Evolutionary conservation across 2,797 vertebrate genomes (phyloP), one percentile per base, ranked within the genome.

Genomic region (Fundulus diaphanus): DNA sequence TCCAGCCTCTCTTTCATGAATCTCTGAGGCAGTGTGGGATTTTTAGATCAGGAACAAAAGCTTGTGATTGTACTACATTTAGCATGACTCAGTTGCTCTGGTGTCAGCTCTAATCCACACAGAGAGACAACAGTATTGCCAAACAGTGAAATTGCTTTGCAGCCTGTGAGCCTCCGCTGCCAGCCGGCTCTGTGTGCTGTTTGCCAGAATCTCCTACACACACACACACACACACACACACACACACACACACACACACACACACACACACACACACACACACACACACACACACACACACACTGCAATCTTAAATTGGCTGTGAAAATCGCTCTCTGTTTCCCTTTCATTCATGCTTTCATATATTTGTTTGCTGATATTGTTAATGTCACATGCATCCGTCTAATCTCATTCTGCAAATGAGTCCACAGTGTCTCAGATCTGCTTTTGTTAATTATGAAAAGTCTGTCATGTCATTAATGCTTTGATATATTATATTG

Each of bases 61-160:
- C 87, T 83, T 87, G 89, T 92, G 92, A 93, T 93, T 93, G 92
- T 93, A 92, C 92, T 91, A 90, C 90, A 91, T 93, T 94, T 93
- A 91, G 92, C 92, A 93, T 94, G 93, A 95, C 92, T 94, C 92
- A 84, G 92, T 91, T 89, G 90, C 89, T 93, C 91, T 86, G 89
- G 90, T 93, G 93, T 95, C 94, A 92, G 91, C 92, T 94, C 91
- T 93, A 92, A 93, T 94, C 91, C 90, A 84, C 93, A 93, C 90
- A 90, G 92, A 92, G 77, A 92, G 91, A 92, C 92, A 92, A 92
- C 91, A 92, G 87, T 90, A 92, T 93, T 92, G 92, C 92, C 94
- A 94, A 94, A 95, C 91, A 91, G 89, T 93, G 93, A 93, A 94
- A 94, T 93, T 93, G 92, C 92, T 92, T 90, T 91, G 93, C 90